Base-by-base conservation (phyloP, 2,888 invertebrate species). In the Tetheella fluctuosa region DNA sequence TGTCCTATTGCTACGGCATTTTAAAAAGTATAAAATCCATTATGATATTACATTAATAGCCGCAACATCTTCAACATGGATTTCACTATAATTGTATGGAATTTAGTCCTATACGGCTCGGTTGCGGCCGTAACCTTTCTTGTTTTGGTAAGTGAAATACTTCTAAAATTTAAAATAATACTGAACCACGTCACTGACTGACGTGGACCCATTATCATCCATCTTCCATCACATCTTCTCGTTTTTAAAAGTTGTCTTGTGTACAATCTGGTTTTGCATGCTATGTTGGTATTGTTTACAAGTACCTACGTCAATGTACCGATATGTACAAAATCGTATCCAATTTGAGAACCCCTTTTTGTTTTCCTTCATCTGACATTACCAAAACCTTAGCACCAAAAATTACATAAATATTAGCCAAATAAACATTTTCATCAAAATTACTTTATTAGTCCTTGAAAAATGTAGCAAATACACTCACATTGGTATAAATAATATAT, bases 61-160 rank as follows among this genome's bases (percentile, higher is more conserved):
- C 10, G 2, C 10, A 1, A 2, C 20, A 55, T 8, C 13, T 48
- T 48, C n/a, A 65, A 56, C 63, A 85, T 86, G 85, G 79, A 83
- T 55, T 13, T 83, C 10, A 23, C 71, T 58, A 61, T 69, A 54
- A 37, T 74, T 59, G 10, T 83, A 58, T 77, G 64, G 63, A 60
- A 67, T 23, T 54, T 84, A 53, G 52, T 84, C 55, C 1, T 79
- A 3, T 85, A 84, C 60, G 76, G 76, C 55, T 59, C 69, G 52
- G 52, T 68, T 28, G 71, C 76, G 48, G 78, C 68, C 57, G 23
- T 75, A 65, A 59, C 68, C 39, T 59, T 76, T n/a, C 63, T 87
- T 62, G 37, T 81, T 61, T 60, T 76, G 68, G 87, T 86, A 70
- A 81, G 86, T 81, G 73, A 34, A 34, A 37, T 20, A 42, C 17